Percentiles rank a stretch among this genome's conserved stretches.
Evolutionary conservation across 2,888 invertebrate genomes (phyloP).

Genomic region (Hermodice carunculata): DNA sequence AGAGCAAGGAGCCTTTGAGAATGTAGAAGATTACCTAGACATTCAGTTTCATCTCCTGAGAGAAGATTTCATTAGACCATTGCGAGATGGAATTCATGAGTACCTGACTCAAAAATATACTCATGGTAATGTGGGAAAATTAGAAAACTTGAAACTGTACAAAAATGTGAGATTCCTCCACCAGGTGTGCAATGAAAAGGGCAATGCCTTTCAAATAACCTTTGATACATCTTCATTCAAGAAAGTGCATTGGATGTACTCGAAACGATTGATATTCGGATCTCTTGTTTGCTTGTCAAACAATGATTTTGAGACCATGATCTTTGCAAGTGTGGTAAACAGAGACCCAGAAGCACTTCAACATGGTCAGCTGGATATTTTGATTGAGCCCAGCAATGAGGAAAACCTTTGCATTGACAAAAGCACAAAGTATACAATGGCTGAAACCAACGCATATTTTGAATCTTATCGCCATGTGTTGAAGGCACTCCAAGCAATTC

Average conservation of each 20-base stretch:
- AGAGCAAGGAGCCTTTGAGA: slow-evolving; percentile 75
- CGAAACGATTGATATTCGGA: slow-evolving; percentile 79
- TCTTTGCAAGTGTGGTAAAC: slow-evolving; percentile 76
- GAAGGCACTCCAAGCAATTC: slow-evolving; percentile 77
- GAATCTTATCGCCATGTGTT: slow-evolving; percentile 85
- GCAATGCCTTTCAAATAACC: slow-evolving; percentile 39
- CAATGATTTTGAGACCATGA: slow-evolving; percentile 78
- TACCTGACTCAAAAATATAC: no score
- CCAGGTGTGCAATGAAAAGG: slow-evolving; percentile 41
- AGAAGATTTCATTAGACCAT: slow-evolving; percentile 84
- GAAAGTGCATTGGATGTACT: slow-evolving; percentile 69
- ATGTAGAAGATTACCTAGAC: slow-evolving; percentile 80
- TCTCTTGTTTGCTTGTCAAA: slow-evolving; percentile 81
- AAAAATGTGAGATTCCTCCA: slow-evolving; percentile 44
- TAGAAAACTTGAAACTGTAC: no score
- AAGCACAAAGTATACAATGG: slow-evolving; percentile 75
- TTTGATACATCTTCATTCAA: slow-evolving; percentile 33
- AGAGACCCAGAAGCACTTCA: slow-evolving; percentile 63
- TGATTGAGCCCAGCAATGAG: slow-evolving; percentile 40
- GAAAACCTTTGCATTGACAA: slow-evolving; percentile 23
- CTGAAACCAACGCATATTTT: slow-evolving; percentile 84
- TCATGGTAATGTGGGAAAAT: no score
- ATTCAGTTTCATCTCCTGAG: slow-evolving; percentile 83
- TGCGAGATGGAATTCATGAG: slow-evolving; percentile 77
- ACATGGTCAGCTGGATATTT: slow-evolving; percentile 51